These are phyloP conservation scores for Oxycera nigricornis DNA, from an alignment of 2,888 invertebrate species.

Conservation along the genomic window DNA sequence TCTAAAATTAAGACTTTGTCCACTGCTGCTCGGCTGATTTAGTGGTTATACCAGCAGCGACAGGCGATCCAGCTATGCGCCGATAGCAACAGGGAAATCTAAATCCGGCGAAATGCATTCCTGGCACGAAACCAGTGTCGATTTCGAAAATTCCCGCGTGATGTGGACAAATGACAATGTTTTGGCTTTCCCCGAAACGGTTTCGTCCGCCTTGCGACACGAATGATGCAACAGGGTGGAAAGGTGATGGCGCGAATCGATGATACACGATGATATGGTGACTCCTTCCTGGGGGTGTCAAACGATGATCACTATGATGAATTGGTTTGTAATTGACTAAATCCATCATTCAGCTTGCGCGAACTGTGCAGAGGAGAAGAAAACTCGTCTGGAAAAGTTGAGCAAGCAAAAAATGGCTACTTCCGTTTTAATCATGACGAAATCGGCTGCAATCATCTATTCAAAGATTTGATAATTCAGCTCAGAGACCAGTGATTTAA, in stretches of 20 bases:
- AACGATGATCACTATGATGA: no score
- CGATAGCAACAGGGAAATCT: neutral
- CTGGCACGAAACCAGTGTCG: constrained; percentile 1
- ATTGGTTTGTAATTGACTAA: no score
- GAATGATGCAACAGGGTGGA: neutral
- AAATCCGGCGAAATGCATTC: constrained; percentile 6
- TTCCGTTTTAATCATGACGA: no score
- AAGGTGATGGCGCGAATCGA: neutral
- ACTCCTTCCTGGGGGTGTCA: no score
- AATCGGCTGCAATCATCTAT: no score
- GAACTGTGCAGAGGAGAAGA: no score
- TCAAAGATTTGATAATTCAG: no score
- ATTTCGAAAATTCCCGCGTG: neutral
- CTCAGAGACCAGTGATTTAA: no score
- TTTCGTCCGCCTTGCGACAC: neutral
- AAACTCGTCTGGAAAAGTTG: no score
- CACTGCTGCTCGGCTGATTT: neutral
- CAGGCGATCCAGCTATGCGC: neutral
- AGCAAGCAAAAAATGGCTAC: no score
- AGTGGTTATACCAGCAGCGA: neutral
- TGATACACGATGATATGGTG: neutral
- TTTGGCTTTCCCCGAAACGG: neutral
- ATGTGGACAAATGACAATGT: constrained; percentile 6
- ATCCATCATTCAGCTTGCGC: no score
- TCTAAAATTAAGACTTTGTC: constrained; percentile 14